Evolutionary conservation across 2,113 vertebrate genomes (phyloP).

Genomic region (Corythornis vintsioides): DNA sequence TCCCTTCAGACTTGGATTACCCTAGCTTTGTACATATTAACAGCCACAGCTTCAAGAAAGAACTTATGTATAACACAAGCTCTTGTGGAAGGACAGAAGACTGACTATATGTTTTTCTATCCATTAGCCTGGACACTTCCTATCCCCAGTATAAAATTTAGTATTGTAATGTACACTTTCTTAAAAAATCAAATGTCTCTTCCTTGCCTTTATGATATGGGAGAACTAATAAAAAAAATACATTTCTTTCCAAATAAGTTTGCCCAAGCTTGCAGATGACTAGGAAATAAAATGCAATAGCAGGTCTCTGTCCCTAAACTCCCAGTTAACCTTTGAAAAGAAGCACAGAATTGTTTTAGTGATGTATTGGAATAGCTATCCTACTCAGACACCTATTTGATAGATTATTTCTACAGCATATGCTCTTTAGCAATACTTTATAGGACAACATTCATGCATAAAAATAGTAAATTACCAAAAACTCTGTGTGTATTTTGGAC

Average conservation of each 20-base stretch:
- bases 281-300: neutral
- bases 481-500: neutral
- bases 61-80: neutral
- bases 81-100: neutral
- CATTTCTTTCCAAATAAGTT: neutral
- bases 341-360: neutral
- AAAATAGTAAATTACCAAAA: neutral
- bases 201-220: neutral
- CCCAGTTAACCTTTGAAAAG: neutral
- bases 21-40: neutral
- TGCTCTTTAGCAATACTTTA: neutral
- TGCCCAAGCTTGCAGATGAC: neutral
- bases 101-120: neutral
- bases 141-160: neutral
- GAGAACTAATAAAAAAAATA: neutral
- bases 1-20: neutral
- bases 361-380: neutral
- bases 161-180: neutral
- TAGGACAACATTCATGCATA: neutral
- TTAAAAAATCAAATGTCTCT: neutral
- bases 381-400: neutral
- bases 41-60: neutral
- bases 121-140: neutral
- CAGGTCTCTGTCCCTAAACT: neutral
- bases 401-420: neutral